A percentile compares a stretch with the other conserved stretches of the same genome.
Conservation (phyloP, 2,113 vertebrate genomes). For the Egretta garzetta region DNA sequence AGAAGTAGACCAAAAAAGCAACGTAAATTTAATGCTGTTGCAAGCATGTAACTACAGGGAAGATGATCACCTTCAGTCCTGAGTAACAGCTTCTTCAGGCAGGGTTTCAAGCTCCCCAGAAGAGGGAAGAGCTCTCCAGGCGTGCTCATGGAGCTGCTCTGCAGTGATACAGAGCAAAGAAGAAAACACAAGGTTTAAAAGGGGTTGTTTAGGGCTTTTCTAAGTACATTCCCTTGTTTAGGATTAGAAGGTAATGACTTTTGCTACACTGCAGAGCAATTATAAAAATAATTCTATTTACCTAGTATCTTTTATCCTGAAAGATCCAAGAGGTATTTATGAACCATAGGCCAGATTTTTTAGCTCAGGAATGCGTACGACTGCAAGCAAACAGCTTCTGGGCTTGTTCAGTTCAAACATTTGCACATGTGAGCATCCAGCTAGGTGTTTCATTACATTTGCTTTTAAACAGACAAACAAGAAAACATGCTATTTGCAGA, state of each 20-base stretch:
- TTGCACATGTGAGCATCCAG: background rate
- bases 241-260: background rate
- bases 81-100: background rate
- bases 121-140: background rate
- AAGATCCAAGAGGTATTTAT: slow-evolving; percentile 13
- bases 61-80: background rate
- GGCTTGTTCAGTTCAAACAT: background rate
- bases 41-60: fast-evolving
- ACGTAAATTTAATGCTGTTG: background rate
- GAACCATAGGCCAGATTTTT: background rate
- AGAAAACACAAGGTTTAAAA: background rate
- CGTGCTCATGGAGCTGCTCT: background rate
- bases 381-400: background rate
- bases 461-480: slow-evolving; percentile 1
- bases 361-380: background rate
- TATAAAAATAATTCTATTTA: slow-evolving; percentile 20
- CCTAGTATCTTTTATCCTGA: slow-evolving; percentile 14
- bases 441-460: background rate
- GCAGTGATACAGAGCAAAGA: background rate
- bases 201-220: background rate
- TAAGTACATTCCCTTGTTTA: background rate
- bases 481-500: background rate
- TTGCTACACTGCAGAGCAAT: background rate
- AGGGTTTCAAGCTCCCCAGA: background rate
- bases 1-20: background rate